Conservation (phyloP, 2,797 vertebrate genomes). For the Onychomys torridus region DNA sequence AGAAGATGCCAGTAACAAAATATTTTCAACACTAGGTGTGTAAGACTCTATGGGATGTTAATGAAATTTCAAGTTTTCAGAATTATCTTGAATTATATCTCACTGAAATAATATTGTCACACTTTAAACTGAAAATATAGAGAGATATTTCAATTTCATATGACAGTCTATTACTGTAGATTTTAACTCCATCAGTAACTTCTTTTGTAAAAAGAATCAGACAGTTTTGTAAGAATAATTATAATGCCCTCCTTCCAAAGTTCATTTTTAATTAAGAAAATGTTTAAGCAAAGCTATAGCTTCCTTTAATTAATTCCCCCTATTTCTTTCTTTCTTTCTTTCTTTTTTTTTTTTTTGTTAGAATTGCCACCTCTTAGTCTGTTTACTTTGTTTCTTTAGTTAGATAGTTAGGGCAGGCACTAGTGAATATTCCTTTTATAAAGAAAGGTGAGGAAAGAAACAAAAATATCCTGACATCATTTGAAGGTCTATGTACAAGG, state of each 20-base stretch:
- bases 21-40: neutral
- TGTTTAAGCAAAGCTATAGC: neutral
- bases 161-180: conserved; percentile 5
- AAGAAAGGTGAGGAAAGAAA: neutral
- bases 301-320: conserved; percentile 20
- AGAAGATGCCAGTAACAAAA: conserved; percentile 20
- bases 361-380: neutral
- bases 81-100: conserved; percentile 34
- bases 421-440: neutral
- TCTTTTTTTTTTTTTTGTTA: neutral
- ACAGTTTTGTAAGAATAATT: neutral
- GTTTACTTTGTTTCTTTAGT: neutral
- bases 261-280: conserved; percentile 49
- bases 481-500: neutral
- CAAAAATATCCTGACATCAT: neutral
- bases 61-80: neutral
- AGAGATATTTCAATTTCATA: neutral
- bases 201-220: neutral
- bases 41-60: neutral
- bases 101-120: conserved; percentile 6
- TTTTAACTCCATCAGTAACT: conserved; percentile 1
- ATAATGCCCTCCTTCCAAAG: neutral
- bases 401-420: neutral
- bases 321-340: too few species aligned
- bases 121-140: neutral